Evolutionary conservation across 2,113 vertebrate genomes (phyloP).

Genomic region (Promerops cafer): DNA sequence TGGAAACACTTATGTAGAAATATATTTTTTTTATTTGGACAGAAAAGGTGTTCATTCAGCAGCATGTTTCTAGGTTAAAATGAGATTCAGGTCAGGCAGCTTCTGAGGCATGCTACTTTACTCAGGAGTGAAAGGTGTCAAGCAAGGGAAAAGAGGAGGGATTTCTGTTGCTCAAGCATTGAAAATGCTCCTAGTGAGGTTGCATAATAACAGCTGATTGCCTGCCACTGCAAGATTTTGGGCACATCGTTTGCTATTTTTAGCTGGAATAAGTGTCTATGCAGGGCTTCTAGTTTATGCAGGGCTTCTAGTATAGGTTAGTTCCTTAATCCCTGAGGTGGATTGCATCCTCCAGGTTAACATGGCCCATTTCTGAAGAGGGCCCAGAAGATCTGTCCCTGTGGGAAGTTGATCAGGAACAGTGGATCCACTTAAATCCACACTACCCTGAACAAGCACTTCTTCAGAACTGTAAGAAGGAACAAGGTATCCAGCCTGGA

Average conservation of each 20-base stretch:
- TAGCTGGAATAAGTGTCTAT: not conserved
- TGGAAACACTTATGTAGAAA: not conserved
- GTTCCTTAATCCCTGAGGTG: not conserved
- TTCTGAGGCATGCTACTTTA: not conserved
- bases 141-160: not conserved
- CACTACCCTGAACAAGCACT: not conserved
- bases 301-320: not conserved
- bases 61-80: not conserved
- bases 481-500: not conserved
- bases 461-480: not conserved
- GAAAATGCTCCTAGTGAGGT: not conserved
- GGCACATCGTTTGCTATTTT: not conserved
- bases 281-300: not conserved
- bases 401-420: not conserved
- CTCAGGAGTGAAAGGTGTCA: not conserved
- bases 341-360: not conserved
- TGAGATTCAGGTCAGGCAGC: not conserved
- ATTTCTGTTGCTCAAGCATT: not conserved
- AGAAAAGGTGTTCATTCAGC: not conserved
- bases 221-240: not conserved
- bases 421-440: not conserved
- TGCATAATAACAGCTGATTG: not conserved
- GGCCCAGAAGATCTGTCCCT: not conserved
- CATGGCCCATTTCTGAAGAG: not conserved
- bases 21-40: not conserved